Base-by-base conservation (phyloP, 2,888 invertebrate genomes). In the Hypolimnas misippus region DNA sequence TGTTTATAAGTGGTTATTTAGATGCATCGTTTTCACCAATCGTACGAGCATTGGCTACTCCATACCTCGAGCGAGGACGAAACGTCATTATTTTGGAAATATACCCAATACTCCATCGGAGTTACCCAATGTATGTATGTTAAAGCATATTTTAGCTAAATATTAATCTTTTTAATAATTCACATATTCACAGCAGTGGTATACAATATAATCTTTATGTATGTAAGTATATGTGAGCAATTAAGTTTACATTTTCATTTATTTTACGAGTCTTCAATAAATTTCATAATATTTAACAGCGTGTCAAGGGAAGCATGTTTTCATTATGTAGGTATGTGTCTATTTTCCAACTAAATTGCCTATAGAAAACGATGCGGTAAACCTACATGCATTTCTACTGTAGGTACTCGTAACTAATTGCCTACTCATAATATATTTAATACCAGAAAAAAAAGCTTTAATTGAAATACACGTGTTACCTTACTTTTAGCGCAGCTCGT, bases 1-100 rank as follows among this genome's bases (percentile, higher is more conserved):
- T 90, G 17, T 61, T 89, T 65, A 82, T 90, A 66, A 85, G 84
- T 62, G 90, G 90, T 0, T 91, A 89, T 73, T 67, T 91, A 75
- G 89, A 86, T 66, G 77, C 82, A 0, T 82, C 88, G 0, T 86
- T 81, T 68, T 88, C 87, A 0, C 85, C 86, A 0, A 57, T 87
- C 1, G 79, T 81, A 1, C 81, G 85, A 0, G 68, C 79, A 1
- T 57, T 85, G 29, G 72, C 78, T n/a, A 73, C 71, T 3, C 63
- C 77, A 1, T 86, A 84, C 64, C 63, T 87, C 1, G 66, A 73
- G n/a, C 73, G 75, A n/a, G 84, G 84, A 0, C 74, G 77, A 38
- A 88, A 87, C 57, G 78, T 88, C 31, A 78, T 90, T 42, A 76
- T 88, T 1, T 70, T 89, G 14, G 90, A 91, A 64, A 79, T 83